Percentiles rank a stretch among this genome's conserved stretches.
phyloP scores from a whole-genome alignment of 2,888 invertebrate genomes.

The Trypoxylon attenuatum region DNA sequence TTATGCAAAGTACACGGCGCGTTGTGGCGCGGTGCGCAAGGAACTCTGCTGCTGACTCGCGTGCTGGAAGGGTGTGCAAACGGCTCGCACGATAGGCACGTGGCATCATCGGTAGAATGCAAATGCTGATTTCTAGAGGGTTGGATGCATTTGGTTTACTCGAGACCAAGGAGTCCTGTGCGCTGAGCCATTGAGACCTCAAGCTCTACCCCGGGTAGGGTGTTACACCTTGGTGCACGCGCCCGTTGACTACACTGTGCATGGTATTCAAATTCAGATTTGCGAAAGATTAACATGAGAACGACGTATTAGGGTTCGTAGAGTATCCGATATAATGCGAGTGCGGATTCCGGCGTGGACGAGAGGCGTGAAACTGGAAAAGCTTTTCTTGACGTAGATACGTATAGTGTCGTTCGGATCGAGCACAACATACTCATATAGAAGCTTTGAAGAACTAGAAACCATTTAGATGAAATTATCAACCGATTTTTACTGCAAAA shows the following conservation, averaged over 20 bases:
- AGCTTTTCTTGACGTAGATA: too few species aligned
- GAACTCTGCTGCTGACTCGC: conserved; percentile 35
- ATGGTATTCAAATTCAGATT: too few species aligned
- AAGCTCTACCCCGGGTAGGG: conserved; percentile 9
- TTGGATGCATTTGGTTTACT: conserved; percentile 27
- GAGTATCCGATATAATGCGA: too few species aligned
- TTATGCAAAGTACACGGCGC: conserved; percentile 63
- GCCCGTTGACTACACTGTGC: background rate
- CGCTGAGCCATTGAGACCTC: conserved; percentile 15
- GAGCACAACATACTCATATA: too few species aligned
- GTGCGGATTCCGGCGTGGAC: too few species aligned
- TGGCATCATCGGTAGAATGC: conserved; percentile 58
- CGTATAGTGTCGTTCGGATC: too few species aligned
- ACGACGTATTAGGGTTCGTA: too few species aligned
- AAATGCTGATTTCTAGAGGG: conserved; percentile 63
- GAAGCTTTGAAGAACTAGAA: too few species aligned
- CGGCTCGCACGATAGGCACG: conserved; percentile 47
- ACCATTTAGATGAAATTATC: too few species aligned
- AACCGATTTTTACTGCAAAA: too few species aligned
- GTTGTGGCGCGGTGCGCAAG: conserved; percentile 19
- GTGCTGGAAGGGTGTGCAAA: conserved; percentile 49
- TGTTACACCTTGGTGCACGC: background rate
- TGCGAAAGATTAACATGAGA: background rate
- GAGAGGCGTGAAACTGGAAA: too few species aligned
- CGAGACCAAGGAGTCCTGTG: conserved; percentile 8